These are phyloP conservation scores for Oophaga sylvatica DNA, from an alignment of 2,797 vertebrate genomes.

Conservation along the genomic window DNA sequence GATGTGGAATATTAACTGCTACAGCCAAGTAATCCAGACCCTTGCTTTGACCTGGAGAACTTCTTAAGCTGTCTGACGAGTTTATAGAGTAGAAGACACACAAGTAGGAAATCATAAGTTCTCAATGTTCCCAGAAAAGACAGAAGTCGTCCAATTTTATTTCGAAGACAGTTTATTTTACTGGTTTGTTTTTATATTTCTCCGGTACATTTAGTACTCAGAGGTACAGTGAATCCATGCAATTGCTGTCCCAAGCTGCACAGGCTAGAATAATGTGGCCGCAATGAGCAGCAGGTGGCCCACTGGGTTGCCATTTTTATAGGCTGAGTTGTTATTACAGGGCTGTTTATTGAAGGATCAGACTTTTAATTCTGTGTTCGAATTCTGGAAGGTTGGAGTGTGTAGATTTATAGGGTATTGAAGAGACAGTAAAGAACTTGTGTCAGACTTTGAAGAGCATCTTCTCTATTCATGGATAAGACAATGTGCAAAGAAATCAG, in stretches of 20 bases:
- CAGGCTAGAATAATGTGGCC: slow-evolving; percentile 47
- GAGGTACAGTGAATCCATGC: slow-evolving; percentile 43
- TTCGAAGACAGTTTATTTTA: slow-evolving; percentile 51
- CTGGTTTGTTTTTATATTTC: slow-evolving; percentile 43
- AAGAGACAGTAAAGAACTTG: slow-evolving; percentile 42
- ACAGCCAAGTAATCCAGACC: slow-evolving; percentile 34
- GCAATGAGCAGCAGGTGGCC: slow-evolving; percentile 37
- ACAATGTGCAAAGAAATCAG: slow-evolving; percentile 22
- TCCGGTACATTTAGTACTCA: slow-evolving; percentile 50
- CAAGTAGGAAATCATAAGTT: slow-evolving; percentile 41
- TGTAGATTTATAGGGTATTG: slow-evolving; percentile 50
- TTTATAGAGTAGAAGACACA: slow-evolving; percentile 26
- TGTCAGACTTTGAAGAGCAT: slow-evolving; percentile 40
- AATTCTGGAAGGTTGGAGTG: slow-evolving; percentile 35
- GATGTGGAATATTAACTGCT: slow-evolving; percentile 26
- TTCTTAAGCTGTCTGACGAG: slow-evolving; percentile 27
- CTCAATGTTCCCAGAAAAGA: slow-evolving; percentile 50
- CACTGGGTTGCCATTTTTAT: slow-evolving; percentile 36
- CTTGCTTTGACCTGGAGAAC: slow-evolving; percentile 14
- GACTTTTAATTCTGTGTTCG: slow-evolving; percentile 50
- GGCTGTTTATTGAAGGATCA: slow-evolving; percentile 52
- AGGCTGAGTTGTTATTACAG: slow-evolving; percentile 46
- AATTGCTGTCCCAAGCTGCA: slow-evolving; percentile 44
- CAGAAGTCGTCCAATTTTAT: slow-evolving; percentile 47
- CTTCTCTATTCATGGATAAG: slow-evolving; percentile 30